Conservation (phyloP, 2,113 vertebrate genomes). For the human region GRCh38 chr6:64415501-64416000, state of each 20-base stretch:
- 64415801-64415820: conserved; percentile 32
- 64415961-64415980: background rate
- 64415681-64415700: background rate
- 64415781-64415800: conserved; percentile 9
- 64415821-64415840: conserved; percentile 32
- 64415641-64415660: background rate
- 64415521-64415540: background rate
- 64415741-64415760: background rate
- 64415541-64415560: background rate
- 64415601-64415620: background rate
- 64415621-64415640: background rate
- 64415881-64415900: conserved; percentile 56
- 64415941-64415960: conserved; percentile 52
- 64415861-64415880: conserved; percentile 26
- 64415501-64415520: background rate
- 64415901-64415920: conserved; percentile 43
- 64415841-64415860: background rate
- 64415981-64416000: conserved; percentile 49
- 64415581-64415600: background rate
- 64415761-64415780: conserved; percentile 41
- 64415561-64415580: background rate
- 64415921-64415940: conserved; percentile 35
- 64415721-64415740: conserved; percentile 16
- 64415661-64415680: background rate
- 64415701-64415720: conserved; percentile 46